phyloP scores from a whole-genome alignment of 2,888 invertebrate species.

The Ctenicera cuprea region DNA sequence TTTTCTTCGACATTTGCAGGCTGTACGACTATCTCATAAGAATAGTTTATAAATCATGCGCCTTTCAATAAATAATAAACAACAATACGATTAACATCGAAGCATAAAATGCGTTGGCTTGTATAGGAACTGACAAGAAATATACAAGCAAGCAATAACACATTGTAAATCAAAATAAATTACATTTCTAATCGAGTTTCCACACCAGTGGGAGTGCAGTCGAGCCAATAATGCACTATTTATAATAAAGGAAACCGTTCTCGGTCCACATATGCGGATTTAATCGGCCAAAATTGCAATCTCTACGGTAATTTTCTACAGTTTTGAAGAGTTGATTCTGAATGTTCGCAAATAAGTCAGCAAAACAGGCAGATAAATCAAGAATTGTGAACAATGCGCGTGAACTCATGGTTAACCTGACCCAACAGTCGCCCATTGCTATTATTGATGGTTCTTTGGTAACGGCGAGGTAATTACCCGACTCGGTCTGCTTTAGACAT shows the following conservation, averaged over 20 bases:
- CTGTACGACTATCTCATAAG: background rate
- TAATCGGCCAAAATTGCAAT: background rate
- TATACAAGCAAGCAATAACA: conserved; percentile 44
- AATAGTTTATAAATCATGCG: background rate
- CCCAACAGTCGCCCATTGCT: conserved; percentile 27
- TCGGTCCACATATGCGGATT: conserved; percentile 27
- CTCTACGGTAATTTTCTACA: conserved; percentile 1
- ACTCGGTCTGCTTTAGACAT: conserved; percentile 25
- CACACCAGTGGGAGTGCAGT: conserved; percentile 46
- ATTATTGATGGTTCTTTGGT: conserved; percentile 13
- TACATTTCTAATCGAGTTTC: conserved; percentile 50
- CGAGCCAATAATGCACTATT: conserved; percentile 41
- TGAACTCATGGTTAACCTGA: conserved; percentile 27
- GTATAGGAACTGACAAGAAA: conserved; percentile 39
- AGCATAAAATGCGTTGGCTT: background rate
- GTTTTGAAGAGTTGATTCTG: background rate
- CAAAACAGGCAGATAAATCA: conserved; percentile 12
- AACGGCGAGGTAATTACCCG: conserved; percentile 3
- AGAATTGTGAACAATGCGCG: conserved; percentile 25
- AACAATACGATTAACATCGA: too few relatives aligned
- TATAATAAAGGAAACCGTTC: conserved; percentile 27
- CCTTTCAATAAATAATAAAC: conserved; percentile 22
- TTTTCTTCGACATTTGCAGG: too few relatives aligned
- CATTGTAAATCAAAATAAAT: conserved; percentile 48
- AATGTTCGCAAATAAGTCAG: background rate